A percentile compares a stretch with the other conserved stretches of the same genome.
phyloP scores from a whole-genome alignment of 2,797 vertebrate species.

The Galago senegalensis region DNA sequence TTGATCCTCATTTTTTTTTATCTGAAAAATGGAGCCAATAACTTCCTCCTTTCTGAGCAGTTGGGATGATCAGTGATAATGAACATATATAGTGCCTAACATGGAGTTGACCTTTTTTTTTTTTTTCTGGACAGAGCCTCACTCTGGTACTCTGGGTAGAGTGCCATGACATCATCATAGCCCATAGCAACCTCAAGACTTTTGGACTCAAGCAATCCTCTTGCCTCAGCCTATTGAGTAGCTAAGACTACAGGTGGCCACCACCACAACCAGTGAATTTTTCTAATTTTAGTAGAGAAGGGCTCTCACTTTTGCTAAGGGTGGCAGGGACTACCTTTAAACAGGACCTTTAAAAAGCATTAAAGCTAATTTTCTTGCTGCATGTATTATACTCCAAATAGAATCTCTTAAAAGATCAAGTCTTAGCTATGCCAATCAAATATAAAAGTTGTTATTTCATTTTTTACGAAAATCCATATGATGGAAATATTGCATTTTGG shows the following conservation, averaged over 20 bases:
- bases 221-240: too few species aligned
- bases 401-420: conserved; percentile 62
- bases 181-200: too few species aligned
- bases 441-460: conserved; percentile 71
- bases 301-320: too few species aligned
- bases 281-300: too few species aligned
- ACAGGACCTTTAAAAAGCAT: conserved; percentile 50
- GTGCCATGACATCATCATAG: too few species aligned
- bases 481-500: conserved; percentile 71
- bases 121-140: too few species aligned
- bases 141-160: too few species aligned
- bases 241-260: too few species aligned
- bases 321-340: not conserved
- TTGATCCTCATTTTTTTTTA: conserved; percentile 25
- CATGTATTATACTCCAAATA: conserved; percentile 40
- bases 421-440: conserved; percentile 71
- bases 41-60: not conserved
- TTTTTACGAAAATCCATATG: conserved; percentile 58
- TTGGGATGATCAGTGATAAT: not conserved
- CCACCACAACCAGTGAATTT: too few species aligned
- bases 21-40: not conserved
- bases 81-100: not conserved
- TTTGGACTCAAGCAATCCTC: too few species aligned
- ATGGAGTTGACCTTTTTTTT: not conserved
- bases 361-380: conserved; percentile 60